A percentile compares a stretch with the other conserved stretches of the same genome.
These are phyloP conservation scores for Rutilus rutilus DNA, from an alignment of 2,113 vertebrate genomes.

Conservation along the genomic window DNA sequence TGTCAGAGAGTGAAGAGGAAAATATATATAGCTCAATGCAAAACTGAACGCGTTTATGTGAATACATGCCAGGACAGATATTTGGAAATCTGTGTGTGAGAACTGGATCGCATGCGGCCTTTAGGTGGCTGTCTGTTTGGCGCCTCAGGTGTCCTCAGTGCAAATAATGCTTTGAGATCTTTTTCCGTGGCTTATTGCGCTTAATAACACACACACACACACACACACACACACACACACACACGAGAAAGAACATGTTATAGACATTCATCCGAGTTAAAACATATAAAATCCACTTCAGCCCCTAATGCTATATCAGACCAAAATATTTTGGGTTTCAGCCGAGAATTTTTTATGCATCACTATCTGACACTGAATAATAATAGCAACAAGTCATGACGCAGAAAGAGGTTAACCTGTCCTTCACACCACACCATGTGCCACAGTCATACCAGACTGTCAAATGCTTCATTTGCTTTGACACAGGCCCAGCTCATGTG, in stretches of 20 bases:
- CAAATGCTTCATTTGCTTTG: constrained; percentile 44
- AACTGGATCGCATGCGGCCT: no score
- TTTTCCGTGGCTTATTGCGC: no score
- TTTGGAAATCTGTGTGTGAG: no score
- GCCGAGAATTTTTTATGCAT: not conserved
- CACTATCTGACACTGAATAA: not conserved
- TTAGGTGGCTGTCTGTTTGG: no score
- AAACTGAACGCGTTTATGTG: no score
- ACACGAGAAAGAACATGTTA: no score
- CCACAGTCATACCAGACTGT: constrained; percentile 15
- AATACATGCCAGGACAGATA: no score
- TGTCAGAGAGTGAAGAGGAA: not conserved
- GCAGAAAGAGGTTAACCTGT: constrained; percentile 12
- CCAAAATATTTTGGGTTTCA: not conserved
- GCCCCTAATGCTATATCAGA: not conserved
- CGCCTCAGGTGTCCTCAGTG: no score
- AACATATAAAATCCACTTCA: not conserved
- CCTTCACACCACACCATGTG: constrained; percentile 47
- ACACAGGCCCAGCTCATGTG: constrained; percentile 19
- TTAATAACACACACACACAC: no score
- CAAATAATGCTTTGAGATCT: no score
- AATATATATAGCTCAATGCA: not conserved
- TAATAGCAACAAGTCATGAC: constrained; percentile 1
- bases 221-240: no score
- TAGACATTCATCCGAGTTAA: not conserved